Evolutionary conservation across 2,888 invertebrate species (phyloP).

Genomic region (Molanna angustata): DNA sequence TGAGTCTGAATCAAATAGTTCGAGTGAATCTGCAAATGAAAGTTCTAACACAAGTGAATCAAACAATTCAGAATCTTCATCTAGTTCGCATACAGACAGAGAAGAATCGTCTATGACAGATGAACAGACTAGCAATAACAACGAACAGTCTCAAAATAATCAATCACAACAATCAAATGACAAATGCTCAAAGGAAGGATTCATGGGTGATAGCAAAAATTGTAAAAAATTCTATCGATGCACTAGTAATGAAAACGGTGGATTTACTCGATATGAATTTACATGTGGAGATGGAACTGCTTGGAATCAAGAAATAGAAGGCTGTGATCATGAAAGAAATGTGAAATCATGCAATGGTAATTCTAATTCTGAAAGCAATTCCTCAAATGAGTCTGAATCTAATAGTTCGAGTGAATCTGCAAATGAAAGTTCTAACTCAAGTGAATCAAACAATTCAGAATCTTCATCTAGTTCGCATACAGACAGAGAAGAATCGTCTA

Average conservation of each 20-base stretch:
- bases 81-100: no score
- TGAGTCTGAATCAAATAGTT: not conserved
- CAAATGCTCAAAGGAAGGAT: constrained; percentile 48
- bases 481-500: constrained; percentile 13
- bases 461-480: constrained; percentile 2
- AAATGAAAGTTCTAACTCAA: not conserved
- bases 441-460: constrained; percentile 12
- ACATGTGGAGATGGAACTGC: constrained; percentile 59
- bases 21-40: not conserved
- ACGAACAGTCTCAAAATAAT: not conserved
- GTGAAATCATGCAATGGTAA: constrained; percentile 47
- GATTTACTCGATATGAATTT: constrained; percentile 53
- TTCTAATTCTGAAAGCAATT: not conserved
- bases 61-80: not conserved
- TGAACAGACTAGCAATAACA: no score
- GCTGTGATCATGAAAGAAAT: constrained; percentile 59
- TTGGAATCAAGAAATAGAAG: constrained; percentile 56
- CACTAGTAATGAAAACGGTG: constrained; percentile 47
- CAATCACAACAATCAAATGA: constrained; percentile 33
- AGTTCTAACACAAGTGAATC: constrained; percentile 5
- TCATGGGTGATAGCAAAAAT: constrained; percentile 46
- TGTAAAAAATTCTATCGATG: constrained; percentile 54
- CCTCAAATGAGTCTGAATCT: not conserved
- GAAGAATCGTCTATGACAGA: no score
- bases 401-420: not conserved